Conservation (phyloP, 2,888 invertebrate genomes). For the Crematogaster levior region DNA sequence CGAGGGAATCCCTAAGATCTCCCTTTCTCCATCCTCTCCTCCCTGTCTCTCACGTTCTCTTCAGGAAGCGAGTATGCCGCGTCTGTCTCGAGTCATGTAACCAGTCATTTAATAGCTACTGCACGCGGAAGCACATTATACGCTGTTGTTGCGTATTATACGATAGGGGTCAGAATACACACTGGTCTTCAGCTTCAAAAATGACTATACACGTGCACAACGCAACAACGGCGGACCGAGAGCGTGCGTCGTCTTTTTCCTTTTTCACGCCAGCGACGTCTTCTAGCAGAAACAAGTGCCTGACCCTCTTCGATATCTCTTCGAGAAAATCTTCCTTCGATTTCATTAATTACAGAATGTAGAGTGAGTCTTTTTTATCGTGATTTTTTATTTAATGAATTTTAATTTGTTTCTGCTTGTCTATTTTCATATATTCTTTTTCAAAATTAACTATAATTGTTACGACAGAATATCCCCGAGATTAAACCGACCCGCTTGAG, state of each 20-base stretch:
- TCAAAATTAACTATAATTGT: neutral
- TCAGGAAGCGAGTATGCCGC: constrained; percentile 71
- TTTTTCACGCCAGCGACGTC: neutral
- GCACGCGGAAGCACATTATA: constrained; percentile 79
- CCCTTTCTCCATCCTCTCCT: constrained; percentile 17
- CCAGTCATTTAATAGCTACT: constrained; percentile 80
- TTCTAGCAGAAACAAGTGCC: neutral
- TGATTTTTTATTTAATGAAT: constrained; percentile 3
- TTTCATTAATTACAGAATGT: neutral
- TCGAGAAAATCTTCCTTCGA: neutral
- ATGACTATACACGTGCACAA: constrained; percentile 62
- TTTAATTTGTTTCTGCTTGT: neutral
- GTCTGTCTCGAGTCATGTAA: constrained; percentile 76
- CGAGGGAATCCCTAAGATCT: constrained; percentile 30
- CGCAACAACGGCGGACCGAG: constrained; percentile 21
- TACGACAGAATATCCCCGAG: neutral
- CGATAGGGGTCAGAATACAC: constrained; percentile 59
- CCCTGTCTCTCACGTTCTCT: constrained; percentile 30
- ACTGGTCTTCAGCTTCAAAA: constrained; percentile 71
- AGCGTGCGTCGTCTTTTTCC: constrained; percentile 19
- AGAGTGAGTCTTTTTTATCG: neutral
- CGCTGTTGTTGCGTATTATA: constrained; percentile 73
- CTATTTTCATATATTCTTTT: neutral
- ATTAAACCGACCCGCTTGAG: too few species aligned
- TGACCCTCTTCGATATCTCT: neutral